Evolutionary conservation across 2,797 vertebrate genomes (phyloP).

Genomic region (Aeoliscus strigatus): DNA sequence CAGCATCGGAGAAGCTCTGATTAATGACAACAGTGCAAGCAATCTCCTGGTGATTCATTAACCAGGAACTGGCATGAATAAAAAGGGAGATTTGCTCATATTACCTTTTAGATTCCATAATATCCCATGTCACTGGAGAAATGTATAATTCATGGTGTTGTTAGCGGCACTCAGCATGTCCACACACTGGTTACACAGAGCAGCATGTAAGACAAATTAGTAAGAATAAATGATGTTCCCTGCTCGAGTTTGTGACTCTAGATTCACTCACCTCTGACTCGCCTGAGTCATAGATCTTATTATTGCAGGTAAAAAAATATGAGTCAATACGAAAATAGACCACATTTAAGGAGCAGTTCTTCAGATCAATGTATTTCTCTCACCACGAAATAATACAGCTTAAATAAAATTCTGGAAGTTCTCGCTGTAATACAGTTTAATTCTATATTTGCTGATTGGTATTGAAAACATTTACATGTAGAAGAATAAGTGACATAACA

Average conservation of each 20-base stretch:
- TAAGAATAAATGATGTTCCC: conserved; percentile 50
- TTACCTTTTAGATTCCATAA: conserved; percentile 72
- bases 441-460: too few relatives aligned
- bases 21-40: conserved; percentile 73
- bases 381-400: too few relatives aligned
- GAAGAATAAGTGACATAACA: too few relatives aligned
- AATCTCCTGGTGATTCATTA: conserved; percentile 74
- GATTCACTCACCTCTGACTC: conserved; percentile 51
- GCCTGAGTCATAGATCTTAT: conserved; percentile 45
- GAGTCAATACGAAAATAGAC: too few relatives aligned
- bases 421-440: too few relatives aligned
- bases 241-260: conserved; percentile 38
- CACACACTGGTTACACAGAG: conserved; percentile 31
- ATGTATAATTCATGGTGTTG: conserved; percentile 75
- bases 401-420: too few relatives aligned
- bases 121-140: conserved; percentile 63
- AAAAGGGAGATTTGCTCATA: conserved; percentile 74
- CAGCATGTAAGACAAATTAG: conserved; percentile 50
- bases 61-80: conserved; percentile 70
- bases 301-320: conserved; percentile 40
- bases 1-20: conserved; percentile 68
- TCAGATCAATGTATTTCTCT: too few relatives aligned
- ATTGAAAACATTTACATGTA: too few relatives aligned
- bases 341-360: too few relatives aligned
- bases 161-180: conserved; percentile 48